These are phyloP conservation scores for Trichonephila clavipes DNA, from an alignment of 1,140 invertebrate genomes.

Conservation along the genomic window DNA sequence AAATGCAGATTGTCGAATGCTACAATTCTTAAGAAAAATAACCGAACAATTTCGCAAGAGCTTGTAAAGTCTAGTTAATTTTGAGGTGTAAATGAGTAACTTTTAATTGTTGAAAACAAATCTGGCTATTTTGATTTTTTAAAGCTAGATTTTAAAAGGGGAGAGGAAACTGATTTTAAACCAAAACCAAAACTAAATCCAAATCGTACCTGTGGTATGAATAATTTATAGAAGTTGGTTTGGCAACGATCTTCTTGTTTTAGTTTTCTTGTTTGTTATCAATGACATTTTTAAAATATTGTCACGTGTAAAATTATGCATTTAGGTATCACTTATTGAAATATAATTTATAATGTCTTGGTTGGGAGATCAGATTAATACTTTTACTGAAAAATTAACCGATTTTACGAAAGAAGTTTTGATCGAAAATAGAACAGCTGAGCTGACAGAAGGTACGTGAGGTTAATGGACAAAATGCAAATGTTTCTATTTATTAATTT, in stretches of 20 bases:
- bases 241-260: background rate
- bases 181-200: too few relatives aligned
- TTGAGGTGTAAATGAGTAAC: too few relatives aligned
- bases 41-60: too few relatives aligned
- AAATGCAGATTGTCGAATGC: too few relatives aligned
- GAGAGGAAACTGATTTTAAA: too few relatives aligned
- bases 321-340: background rate
- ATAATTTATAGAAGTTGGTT: background rate
- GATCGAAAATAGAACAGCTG: background rate
- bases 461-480: background rate
- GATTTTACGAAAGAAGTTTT: slow-evolving; percentile 67
- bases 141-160: too few relatives aligned
- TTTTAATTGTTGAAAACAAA: too few relatives aligned
- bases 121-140: too few relatives aligned
- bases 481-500: too few relatives aligned
- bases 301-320: slow-evolving; percentile 29
- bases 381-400: slow-evolving; percentile 63
- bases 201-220: too few relatives aligned
- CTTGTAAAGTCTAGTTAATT: too few relatives aligned
- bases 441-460: slow-evolving; percentile 46
- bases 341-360: slow-evolving; percentile 55
- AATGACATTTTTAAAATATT: background rate
- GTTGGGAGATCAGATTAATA: slow-evolving; percentile 66
- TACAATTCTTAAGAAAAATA: too few relatives aligned
- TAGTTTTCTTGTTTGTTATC: slow-evolving; percentile 34